Evolutionary conservation across 2,797 vertebrate genomes (phyloP).

Genomic region (Melanotaenia parkinsoni): DNA sequence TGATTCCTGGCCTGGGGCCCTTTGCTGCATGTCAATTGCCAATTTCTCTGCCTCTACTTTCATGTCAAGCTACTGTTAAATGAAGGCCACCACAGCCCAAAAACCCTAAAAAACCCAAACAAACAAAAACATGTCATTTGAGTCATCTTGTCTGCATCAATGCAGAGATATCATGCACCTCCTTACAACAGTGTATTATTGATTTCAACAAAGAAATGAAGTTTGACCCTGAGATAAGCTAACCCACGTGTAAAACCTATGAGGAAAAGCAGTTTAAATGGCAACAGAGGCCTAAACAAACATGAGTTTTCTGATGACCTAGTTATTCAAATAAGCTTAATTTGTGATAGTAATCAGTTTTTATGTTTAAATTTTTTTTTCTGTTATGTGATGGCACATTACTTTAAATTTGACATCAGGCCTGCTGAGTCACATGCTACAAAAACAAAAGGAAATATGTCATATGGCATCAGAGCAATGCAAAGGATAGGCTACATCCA

Average conservation of each 20-base stretch:
- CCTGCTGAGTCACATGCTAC: constrained; percentile 60
- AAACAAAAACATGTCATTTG: neutral
- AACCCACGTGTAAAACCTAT: constrained; percentile 6
- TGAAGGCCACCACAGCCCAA: neutral
- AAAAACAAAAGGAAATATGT: constrained; percentile 42
- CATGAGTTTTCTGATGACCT: constrained; percentile 42
- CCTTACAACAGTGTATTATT: neutral
- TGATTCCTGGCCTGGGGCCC: no score
- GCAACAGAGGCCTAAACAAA: constrained; percentile 49
- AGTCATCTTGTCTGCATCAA: neutral
- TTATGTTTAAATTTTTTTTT: constrained; percentile 22
- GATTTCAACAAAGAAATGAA: neutral
- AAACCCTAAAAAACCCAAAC: neutral
- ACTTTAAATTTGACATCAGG: constrained; percentile 63
- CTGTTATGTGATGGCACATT: constrained; percentile 61
- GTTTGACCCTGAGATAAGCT: constrained; percentile 16
- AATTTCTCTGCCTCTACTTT: no score
- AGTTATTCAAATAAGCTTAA: constrained; percentile 60
- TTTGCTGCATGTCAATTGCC: no score
- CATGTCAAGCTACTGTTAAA: no score
- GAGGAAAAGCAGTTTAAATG: constrained; percentile 45
- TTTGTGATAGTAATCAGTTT: constrained; percentile 34
- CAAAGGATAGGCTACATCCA: constrained; percentile 20
- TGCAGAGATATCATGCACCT: neutral
- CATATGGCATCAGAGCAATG: constrained; percentile 29